Evolutionary conservation across 2,888 invertebrate species (phyloP).

Genomic region (Pinctada fucata): DNA sequence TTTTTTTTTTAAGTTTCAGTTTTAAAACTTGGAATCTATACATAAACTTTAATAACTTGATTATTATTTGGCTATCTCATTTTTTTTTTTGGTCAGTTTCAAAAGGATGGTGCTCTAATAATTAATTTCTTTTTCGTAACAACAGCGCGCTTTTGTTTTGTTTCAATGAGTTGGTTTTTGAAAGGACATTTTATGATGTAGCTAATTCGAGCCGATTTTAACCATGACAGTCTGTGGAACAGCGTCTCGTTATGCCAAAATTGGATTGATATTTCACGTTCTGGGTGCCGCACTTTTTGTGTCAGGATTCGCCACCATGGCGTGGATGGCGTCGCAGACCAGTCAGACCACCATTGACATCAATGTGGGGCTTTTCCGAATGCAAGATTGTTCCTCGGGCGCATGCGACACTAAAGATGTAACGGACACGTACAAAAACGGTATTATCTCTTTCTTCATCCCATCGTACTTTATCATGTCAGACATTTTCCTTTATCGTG

Average conservation of each 20-base stretch:
- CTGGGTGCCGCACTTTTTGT: conserved; percentile 29
- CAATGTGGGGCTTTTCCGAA: conserved; percentile 34
- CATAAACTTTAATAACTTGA: no score
- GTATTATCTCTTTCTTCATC: not conserved
- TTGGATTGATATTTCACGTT: conserved; percentile 29
- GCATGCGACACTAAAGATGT: conserved; percentile 19
- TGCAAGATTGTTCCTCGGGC: conserved; percentile 32
- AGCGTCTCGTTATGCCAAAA: conserved; percentile 34
- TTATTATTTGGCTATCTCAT: no score
- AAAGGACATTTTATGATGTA: no score
- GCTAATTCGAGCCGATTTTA: no score
- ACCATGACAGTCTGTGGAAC: conserved; percentile 34
- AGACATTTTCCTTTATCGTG: not conserved
- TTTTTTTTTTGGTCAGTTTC: no score
- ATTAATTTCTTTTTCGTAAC: no score
- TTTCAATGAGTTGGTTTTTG: no score
- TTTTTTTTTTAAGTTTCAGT: no score
- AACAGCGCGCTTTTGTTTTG: no score
- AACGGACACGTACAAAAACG: conserved; percentile 18
- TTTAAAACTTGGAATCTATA: no score
- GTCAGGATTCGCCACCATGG: conserved; percentile 29
- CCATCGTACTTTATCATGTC: no score
- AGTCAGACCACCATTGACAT: conserved; percentile 19
- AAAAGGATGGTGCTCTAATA: no score
- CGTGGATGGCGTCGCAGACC: conserved; percentile 37